phyloP scores from a whole-genome alignment of 2,888 invertebrate genomes.

The Periphyllus acericola region DNA sequence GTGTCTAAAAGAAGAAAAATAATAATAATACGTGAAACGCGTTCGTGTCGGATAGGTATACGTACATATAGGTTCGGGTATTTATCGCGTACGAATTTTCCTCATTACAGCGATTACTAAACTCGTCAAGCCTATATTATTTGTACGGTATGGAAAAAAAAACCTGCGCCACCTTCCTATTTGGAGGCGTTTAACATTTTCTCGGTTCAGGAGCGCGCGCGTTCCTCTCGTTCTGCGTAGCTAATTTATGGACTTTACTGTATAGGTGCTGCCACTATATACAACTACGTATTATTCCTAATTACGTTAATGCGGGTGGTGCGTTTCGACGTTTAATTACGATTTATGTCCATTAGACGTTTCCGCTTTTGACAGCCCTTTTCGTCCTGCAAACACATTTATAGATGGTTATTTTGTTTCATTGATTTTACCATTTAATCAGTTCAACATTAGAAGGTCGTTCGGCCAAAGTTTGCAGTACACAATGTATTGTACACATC shows the following conservation, averaged over 20 bases:
- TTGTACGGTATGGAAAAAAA: neutral
- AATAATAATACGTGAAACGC: too few relatives aligned
- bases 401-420: neutral
- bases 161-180: too few relatives aligned
- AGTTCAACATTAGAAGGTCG: neutral
- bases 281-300: neutral
- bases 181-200: neutral
- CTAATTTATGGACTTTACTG: neutral
- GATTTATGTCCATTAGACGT: neutral
- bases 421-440: slow-evolving; percentile 9
- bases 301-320: neutral
- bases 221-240: neutral
- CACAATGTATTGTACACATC: neutral
- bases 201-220: neutral
- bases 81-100: neutral
- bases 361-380: neutral
- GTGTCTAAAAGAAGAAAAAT: too few relatives aligned
- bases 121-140: neutral
- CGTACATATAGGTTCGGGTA: too few relatives aligned
- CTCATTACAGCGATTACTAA: neutral
- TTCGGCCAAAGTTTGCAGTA: neutral
- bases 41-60: too few relatives aligned
- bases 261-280: too few relatives aligned
- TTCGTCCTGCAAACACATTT: neutral
- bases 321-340: neutral